Base-by-base conservation (phyloP, 1,140 invertebrate genomes). In the Drosophila nebulosa region DNA sequence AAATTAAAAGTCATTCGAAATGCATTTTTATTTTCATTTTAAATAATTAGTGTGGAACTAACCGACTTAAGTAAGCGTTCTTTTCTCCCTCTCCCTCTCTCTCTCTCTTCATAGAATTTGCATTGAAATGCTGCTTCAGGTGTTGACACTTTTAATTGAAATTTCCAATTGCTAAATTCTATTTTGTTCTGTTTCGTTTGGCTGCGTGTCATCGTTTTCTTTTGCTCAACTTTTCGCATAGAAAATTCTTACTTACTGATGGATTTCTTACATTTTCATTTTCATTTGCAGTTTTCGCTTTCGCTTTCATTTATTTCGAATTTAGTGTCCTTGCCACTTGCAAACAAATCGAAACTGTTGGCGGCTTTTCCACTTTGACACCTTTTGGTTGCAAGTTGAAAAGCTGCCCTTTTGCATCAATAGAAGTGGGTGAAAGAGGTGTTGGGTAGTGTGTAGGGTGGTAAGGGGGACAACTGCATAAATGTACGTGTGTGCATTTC, bases 401-500 rank as follows among this genome's bases (percentile, higher is more conserved):
- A 80, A 80, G 69, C 77, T 76, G 78, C 69, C 65, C 78, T 67
- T 75, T 65, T 59, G 55, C n/a, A n/a, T n/a, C n/a, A n/a, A n/a
- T n/a, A n/a, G n/a, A n/a, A n/a, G n/a, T n/a, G n/a, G n/a, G n/a
- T n/a, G n/a, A n/a, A n/a, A n/a, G n/a, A n/a, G n/a, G n/a, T n/a
- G 53, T 46, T 60, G 12, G 32, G 27, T 42, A 26, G n/a, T n/a
- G n/a, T n/a, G n/a, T n/a, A n/a, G n/a, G n/a, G n/a, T n/a, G n/a
- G n/a, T n/a, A n/a, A n/a, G n/a, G n/a, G n/a, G n/a, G n/a, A n/a
- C n/a, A n/a, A n/a, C n/a, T n/a, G n/a, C n/a, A n/a, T n/a, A n/a
- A n/a, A n/a, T n/a, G n/a, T n/a, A n/a, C 64, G 67, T 72, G 68
- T 83, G 74, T 72, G 81, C 68, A 78, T 81, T 86, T 86, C 81